Evolutionary conservation across 2,888 invertebrate genomes (phyloP).

Genomic region (Aphidius colemani): DNA sequence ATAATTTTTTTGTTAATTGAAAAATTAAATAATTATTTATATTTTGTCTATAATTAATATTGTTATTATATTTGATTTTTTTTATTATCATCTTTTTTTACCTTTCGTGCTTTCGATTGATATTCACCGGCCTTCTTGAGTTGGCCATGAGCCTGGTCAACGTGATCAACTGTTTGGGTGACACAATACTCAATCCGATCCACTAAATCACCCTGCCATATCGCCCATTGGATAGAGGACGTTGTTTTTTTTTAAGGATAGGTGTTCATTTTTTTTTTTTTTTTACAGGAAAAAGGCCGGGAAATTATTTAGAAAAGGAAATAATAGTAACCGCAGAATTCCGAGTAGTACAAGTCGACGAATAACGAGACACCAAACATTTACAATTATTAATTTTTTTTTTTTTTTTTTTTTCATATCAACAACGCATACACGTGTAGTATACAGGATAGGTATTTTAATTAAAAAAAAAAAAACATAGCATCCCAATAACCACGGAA

Average conservation of each 20-base stretch:
- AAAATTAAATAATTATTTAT: no score
- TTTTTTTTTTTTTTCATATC: conserved; percentile 14
- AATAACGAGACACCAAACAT: conserved; percentile 11
- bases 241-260: not conserved
- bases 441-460: conserved; percentile 19
- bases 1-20: no score
- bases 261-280: no score
- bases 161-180: conserved; percentile 81
- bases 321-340: conserved; percentile 60
- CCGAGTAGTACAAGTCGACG: conserved; percentile 22
- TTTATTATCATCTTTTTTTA: conserved; percentile 58
- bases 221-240: conserved; percentile 35
- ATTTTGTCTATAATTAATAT: not conserved
- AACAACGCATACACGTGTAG: conserved; percentile 28
- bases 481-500: conserved; percentile 15
- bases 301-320: conserved; percentile 14
- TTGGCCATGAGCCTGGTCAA: conserved; percentile 79
- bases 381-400: conserved; percentile 12
- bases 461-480: not conserved
- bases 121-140: conserved; percentile 80
- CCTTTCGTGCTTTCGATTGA: conserved; percentile 88
- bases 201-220: conserved; percentile 85
- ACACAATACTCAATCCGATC: conserved; percentile 95
- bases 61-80: no score
- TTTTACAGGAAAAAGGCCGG: conserved; percentile 9